Evolutionary conservation across 2,888 invertebrate genomes (phyloP).

Genomic region (Conchocele bisecta): DNA sequence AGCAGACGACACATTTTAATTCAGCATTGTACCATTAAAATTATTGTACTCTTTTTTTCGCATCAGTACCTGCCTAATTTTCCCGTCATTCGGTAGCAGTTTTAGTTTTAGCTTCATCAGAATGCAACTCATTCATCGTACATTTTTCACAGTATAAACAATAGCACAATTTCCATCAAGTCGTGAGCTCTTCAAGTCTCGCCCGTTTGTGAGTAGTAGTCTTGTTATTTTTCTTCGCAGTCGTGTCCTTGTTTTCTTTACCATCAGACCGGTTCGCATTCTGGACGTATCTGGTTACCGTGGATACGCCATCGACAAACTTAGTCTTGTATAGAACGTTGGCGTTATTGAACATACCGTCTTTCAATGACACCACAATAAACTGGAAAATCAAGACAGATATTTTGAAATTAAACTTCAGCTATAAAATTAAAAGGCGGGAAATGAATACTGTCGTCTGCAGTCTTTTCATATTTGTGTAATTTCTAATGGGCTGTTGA

Average conservation of each 20-base stretch:
- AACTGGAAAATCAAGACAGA: constrained; percentile 87
- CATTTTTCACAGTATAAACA: no score
- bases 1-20: no score
- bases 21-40: no score
- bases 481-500: background rate
- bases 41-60: no score
- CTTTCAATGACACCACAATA: constrained; percentile 98
- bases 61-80: no score
- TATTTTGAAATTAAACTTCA: background rate
- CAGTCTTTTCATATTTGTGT: background rate
- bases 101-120: no score
- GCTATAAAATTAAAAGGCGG: background rate
- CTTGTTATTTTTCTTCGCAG: constrained; percentile 59
- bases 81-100: no score
- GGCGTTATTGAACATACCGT: constrained; percentile 99
- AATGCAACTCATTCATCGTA: no score
- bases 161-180: no score
- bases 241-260: constrained; percentile 58
- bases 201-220: constrained; percentile 49
- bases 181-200: constrained; percentile 50
- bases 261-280: constrained; percentile 44
- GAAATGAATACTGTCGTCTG: no score
- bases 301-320: constrained; percentile 97
- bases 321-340: constrained; percentile 97
- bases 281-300: constrained; percentile 86